Percentiles rank a stretch among this genome's conserved stretches.
Conservation (phyloP, 1,140 invertebrate genomes). For the Augochlora pura region DNA sequence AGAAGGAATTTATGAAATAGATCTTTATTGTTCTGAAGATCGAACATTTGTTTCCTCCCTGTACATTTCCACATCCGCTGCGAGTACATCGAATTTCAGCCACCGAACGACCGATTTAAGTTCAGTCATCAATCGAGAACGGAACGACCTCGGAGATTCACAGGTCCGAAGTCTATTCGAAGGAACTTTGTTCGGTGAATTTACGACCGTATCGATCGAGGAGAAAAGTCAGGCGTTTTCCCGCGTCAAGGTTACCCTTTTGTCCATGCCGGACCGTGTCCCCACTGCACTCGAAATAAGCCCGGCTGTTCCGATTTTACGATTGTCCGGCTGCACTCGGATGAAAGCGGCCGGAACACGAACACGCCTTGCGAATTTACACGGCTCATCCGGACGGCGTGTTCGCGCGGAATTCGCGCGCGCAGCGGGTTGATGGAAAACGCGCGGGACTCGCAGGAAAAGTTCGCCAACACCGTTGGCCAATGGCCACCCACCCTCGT, state of each 20-base stretch:
- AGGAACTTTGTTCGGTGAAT: background rate
- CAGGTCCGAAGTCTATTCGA: background rate
- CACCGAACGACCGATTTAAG: too few relatives aligned
- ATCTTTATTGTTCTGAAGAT: too few relatives aligned
- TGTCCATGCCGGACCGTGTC: background rate
- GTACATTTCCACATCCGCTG: too few relatives aligned
- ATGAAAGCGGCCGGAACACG: background rate
- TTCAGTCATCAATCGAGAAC: background rate
- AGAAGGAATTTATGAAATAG: too few relatives aligned
- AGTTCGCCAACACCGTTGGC: background rate
- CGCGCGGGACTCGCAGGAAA: background rate
- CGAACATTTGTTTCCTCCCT: too few relatives aligned
- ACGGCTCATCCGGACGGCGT: background rate
- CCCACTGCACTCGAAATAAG: background rate
- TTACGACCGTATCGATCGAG: background rate
- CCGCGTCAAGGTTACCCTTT: background rate
- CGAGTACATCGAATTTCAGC: too few relatives aligned
- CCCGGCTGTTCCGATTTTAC: background rate
- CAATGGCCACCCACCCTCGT: background rate
- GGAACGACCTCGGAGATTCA: background rate
- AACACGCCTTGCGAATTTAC: background rate
- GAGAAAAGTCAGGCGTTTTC: background rate
- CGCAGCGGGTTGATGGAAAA: background rate
- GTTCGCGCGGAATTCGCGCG: background rate
- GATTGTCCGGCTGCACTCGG: background rate